Percentiles rank a stretch among this genome's conserved stretches.
Evolutionary conservation across 1,140 invertebrate genomes (phyloP).

Genomic region (Copidosoma floridanum): DNA sequence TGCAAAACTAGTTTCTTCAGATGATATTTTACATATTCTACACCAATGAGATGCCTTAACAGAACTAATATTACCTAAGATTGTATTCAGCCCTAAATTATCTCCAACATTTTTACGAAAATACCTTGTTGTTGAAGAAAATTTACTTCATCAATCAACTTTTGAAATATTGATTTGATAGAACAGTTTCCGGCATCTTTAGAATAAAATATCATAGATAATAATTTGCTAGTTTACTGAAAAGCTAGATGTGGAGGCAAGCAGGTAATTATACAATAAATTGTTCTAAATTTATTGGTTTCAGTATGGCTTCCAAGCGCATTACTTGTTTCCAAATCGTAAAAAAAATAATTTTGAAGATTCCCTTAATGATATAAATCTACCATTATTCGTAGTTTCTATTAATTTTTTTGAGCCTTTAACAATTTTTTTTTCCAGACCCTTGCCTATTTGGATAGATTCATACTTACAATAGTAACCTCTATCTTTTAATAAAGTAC

Average conservation of each 20-base stretch:
- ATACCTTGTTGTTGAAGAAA: neutral
- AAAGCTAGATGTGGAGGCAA: neutral
- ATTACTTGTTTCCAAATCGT: conserved; percentile 4
- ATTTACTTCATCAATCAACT: neutral
- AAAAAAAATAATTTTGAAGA: no score
- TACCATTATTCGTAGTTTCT: no score
- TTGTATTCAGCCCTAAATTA: neutral
- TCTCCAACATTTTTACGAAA: neutral
- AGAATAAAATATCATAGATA: neutral
- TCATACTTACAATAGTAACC: no score
- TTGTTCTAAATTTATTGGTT: conserved; percentile 6
- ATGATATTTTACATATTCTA: conserved; percentile 1
- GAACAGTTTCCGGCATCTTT: neutral
- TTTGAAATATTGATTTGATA: neutral
- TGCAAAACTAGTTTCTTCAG: no score
- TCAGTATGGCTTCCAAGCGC: conserved; percentile 18
- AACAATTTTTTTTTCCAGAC: no score
- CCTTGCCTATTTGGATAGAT: no score
- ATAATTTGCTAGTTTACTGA: neutral
- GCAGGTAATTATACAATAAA: conserved; percentile 1
- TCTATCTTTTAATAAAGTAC: neutral
- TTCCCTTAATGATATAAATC: no score
- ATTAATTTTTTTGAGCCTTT: no score
- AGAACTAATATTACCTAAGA: neutral
- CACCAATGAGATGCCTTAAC: neutral